Percentiles rank a stretch among this genome's conserved stretches.
phyloP scores from a whole-genome alignment of 1,140 invertebrate genomes.

The Drosophila littoralis region DNA sequence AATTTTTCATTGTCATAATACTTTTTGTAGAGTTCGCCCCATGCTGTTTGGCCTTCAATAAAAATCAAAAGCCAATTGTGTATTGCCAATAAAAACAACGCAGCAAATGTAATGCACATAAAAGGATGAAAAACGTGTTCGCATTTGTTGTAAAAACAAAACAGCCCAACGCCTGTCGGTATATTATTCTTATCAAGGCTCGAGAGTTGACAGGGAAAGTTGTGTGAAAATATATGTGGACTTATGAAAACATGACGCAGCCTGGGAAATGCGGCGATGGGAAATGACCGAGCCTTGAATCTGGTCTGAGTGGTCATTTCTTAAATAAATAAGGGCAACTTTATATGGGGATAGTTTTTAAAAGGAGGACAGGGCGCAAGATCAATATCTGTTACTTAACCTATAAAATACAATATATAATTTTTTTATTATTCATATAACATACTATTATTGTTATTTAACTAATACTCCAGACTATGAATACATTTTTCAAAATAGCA shows the following conservation, averaged over 20 bases:
- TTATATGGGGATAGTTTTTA: too few species aligned
- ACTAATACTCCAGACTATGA: too few species aligned
- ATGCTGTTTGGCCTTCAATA: slow-evolving; percentile 52
- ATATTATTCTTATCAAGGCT: slow-evolving; percentile 1
- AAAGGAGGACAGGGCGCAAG: too few species aligned
- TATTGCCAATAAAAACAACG: slow-evolving; percentile 45
- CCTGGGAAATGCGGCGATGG: slow-evolving; percentile 5
- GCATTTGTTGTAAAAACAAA: slow-evolving; percentile 33
- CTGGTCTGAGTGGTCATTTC: not conserved
- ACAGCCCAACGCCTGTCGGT: not conserved
- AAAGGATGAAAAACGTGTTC: slow-evolving; percentile 23
- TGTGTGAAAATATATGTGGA: slow-evolving; percentile 12
- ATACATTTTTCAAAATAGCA: too few species aligned
- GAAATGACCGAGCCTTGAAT: not conserved
- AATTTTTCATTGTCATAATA: slow-evolving; percentile 39
- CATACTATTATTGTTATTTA: too few species aligned
- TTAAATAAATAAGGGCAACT: not conserved
- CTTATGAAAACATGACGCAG: slow-evolving; percentile 6
- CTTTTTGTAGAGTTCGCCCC: slow-evolving; percentile 34
- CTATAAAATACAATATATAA: too few species aligned
- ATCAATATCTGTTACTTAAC: too few species aligned
- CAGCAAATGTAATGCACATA: slow-evolving; percentile 31
- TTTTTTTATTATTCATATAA: too few species aligned
- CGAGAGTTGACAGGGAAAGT: not conserved
- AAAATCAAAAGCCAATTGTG: slow-evolving; percentile 69